These are phyloP conservation scores for Paratrypauchen microcephalus DNA, from an alignment of 2,797 vertebrate species.

Conservation along the genomic window DNA sequence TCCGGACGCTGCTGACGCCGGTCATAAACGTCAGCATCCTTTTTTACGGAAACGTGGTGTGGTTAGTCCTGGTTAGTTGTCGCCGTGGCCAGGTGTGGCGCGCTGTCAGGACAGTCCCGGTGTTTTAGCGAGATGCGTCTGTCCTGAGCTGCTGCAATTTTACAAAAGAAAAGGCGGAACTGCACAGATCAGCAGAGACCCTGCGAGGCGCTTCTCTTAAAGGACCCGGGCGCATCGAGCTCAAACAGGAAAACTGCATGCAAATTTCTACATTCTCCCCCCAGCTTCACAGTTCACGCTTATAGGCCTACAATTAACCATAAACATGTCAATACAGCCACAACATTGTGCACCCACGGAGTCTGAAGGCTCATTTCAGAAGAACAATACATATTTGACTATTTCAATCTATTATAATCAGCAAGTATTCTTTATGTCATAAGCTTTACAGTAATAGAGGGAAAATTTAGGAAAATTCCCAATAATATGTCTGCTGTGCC, in stretches of 20 bases:
- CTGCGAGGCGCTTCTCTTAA: conserved; percentile 50
- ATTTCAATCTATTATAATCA: background rate
- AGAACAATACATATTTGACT: background rate
- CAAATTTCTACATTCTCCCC: background rate
- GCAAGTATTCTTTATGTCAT: background rate
- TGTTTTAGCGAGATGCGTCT: background rate
- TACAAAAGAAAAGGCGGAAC: conserved; percentile 33
- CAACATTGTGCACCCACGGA: no score
- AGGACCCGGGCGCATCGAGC: conserved; percentile 37
- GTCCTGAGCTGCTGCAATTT: conserved; percentile 28
- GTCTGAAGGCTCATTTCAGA: background rate
- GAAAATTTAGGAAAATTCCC: no score
- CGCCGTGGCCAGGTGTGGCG: background rate
- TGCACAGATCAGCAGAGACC: conserved; percentile 58
- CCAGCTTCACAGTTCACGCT: no score
- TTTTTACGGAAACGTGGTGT: background rate
- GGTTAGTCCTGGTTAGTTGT: background rate
- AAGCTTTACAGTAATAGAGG: no score
- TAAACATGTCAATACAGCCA: no score
- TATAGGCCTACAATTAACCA: no score
- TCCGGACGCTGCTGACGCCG: conserved; percentile 3
- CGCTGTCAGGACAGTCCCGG: background rate
- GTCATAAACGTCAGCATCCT: conserved; percentile 1
- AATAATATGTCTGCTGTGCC: background rate
- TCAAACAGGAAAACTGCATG: background rate